Percentiles rank a stretch among this genome's conserved stretches.
phyloP scores from a whole-genome alignment of 2,797 vertebrate genomes.

The Malacoraja senta region DNA sequence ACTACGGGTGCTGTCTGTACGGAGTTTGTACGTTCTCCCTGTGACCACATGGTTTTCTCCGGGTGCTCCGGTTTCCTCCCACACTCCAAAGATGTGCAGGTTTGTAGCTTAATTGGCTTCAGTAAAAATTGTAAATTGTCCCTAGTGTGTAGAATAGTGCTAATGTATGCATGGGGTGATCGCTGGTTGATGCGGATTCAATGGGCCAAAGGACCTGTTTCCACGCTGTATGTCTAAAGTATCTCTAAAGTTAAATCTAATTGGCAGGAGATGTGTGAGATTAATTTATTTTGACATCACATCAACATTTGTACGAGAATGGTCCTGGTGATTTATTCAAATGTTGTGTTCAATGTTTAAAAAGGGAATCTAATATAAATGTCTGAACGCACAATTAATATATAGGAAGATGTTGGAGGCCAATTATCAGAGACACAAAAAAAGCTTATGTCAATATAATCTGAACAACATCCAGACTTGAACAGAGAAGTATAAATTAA shows the following conservation, averaged over 20 bases:
- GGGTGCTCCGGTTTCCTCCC: too few species aligned
- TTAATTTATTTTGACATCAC: background rate
- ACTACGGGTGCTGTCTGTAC: too few species aligned
- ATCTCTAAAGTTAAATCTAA: background rate
- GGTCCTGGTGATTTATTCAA: background rate
- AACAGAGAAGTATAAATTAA: background rate
- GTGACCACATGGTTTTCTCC: too few species aligned
- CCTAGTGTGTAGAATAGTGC: too few species aligned
- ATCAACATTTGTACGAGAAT: background rate
- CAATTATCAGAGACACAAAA: background rate
- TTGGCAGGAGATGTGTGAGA: background rate
- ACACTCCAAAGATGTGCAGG: too few species aligned
- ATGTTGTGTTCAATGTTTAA: background rate
- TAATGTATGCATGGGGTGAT: too few species aligned
- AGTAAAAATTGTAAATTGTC: too few species aligned
- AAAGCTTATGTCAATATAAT: background rate
- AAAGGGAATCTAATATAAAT: background rate
- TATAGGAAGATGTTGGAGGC: background rate
- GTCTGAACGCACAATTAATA: background rate
- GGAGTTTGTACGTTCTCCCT: too few species aligned
- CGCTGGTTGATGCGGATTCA: too few species aligned
- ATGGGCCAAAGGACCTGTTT: too few species aligned
- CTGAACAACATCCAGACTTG: background rate
- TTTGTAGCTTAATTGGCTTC: too few species aligned
- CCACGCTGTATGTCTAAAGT: too few species aligned